These are phyloP conservation scores for Dinocampus coccinellae DNA, from an alignment of 2,888 invertebrate genomes.

Conservation along the genomic window DNA sequence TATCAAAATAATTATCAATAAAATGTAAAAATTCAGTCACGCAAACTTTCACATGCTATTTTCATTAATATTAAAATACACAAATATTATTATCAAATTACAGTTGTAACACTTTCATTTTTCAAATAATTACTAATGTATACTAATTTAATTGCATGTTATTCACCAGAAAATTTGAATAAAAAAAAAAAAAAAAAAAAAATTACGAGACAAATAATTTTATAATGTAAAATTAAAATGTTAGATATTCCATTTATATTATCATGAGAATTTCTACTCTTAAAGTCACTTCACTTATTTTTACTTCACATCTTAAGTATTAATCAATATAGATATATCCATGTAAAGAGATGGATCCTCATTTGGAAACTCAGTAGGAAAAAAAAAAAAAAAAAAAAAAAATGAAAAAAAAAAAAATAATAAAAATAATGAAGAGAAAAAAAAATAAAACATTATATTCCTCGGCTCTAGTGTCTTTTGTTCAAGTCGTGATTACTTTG, in stretches of 20 bases:
- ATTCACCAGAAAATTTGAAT: not conserved
- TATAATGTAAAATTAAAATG: not conserved
- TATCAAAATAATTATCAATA: not conserved
- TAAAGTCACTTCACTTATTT: not conserved
- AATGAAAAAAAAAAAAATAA: not conserved
- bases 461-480: conserved; percentile 37
- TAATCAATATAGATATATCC: not conserved
- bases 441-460: conserved; percentile 12
- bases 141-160: not conserved
- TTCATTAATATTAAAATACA: not conserved
- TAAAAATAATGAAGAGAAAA: not conserved
- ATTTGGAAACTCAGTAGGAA: not conserved
- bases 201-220: not conserved
- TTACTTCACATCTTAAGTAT: not conserved
- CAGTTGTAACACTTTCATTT: not conserved
- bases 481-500: conserved; percentile 32
- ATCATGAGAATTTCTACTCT: not conserved
- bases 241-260: not conserved
- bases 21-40: not conserved
- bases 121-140: not conserved
- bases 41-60: not conserved
- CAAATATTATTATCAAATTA: not conserved
- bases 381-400: conserved; percentile 8
- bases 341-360: not conserved
- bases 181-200: too few species aligned